These are phyloP conservation scores for Bombus difficillimus DNA, from an alignment of 1,140 invertebrate genomes.

Conservation along the genomic window DNA sequence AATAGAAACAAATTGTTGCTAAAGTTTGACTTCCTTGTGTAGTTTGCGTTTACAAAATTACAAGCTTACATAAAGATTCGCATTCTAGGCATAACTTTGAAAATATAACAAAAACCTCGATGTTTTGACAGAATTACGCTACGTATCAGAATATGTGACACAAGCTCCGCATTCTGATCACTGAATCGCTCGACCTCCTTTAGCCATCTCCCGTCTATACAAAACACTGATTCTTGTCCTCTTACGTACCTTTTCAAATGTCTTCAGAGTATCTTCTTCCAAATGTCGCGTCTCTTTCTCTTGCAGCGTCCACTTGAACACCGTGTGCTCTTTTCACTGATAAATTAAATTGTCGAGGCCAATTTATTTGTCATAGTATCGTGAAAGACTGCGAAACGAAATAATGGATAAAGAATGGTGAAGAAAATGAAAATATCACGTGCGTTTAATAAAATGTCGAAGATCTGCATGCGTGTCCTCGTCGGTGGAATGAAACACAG, in stretches of 20 bases:
- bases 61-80: no score
- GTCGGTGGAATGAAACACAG: not conserved
- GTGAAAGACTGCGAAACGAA: no score
- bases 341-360: not conserved
- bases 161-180: not conserved
- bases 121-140: no score
- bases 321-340: not conserved
- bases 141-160: not conserved
- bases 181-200: not conserved
- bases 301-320: not conserved
- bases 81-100: no score
- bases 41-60: no score
- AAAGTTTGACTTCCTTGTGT: no score
- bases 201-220: not conserved
- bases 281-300: not conserved
- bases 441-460: not conserved
- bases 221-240: not conserved
- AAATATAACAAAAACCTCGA: no score
- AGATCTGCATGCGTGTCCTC: not conserved
- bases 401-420: no score
- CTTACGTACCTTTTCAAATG: conserved; percentile 1
- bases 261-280: not conserved
- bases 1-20: no score
- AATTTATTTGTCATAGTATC: not conserved
- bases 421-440: not conserved